Conservation (phyloP, 2,888 invertebrate species). For the Chrysina gloriosa region DNA sequence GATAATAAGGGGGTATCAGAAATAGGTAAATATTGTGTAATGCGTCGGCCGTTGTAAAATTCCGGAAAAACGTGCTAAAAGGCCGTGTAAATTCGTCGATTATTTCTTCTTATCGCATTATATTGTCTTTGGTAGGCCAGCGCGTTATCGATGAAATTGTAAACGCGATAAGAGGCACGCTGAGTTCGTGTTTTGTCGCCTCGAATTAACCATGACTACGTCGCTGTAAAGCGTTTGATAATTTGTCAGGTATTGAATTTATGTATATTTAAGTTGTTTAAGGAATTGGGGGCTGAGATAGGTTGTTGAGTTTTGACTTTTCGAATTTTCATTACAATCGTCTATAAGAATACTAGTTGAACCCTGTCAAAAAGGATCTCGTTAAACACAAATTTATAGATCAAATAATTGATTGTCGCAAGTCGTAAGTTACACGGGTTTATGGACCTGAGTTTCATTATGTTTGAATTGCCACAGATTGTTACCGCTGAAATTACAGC, state of each 20-base stretch:
- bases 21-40: background rate
- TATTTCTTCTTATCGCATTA: constrained; percentile 15
- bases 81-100: background rate
- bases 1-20: background rate
- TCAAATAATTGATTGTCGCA: too few species aligned
- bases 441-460: too few species aligned
- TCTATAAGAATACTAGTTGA: too few species aligned
- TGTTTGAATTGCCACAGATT: too few species aligned
- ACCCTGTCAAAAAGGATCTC: background rate
- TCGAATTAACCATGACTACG: constrained; percentile 5
- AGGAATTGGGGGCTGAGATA: background rate
- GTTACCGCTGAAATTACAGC: too few species aligned
- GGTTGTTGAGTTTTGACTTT: background rate
- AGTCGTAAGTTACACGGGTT: too few species aligned
- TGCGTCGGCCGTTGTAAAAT: background rate
- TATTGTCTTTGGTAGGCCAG: constrained; percentile 13
- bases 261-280: background rate
- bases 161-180: constrained; percentile 11
- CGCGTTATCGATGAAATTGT: constrained; percentile 10
- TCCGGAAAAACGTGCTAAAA: background rate
- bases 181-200: constrained; percentile 7
- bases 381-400: too few species aligned
- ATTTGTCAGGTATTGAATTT: constrained; percentile 7
- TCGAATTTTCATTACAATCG: too few species aligned
- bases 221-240: constrained; percentile 17